Percentiles rank a stretch among this genome's conserved stretches.
These are phyloP conservation scores for Planococcus citri DNA, from an alignment of 1,140 invertebrate genomes.

Conservation along the genomic window DNA sequence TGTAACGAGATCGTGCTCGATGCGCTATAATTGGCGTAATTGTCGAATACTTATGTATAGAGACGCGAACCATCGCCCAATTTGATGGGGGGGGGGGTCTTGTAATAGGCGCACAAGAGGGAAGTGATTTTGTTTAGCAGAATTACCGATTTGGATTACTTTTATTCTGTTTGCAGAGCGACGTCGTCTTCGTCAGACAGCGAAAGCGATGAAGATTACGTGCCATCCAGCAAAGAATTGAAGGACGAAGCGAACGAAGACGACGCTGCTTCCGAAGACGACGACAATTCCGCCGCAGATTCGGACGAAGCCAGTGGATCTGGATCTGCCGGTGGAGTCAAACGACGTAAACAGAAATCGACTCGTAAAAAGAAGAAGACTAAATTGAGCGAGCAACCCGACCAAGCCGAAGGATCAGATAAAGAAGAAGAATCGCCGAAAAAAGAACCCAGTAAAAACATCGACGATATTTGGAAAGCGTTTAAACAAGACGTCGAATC, in stretches of 20 bases:
- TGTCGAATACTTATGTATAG: too few relatives aligned
- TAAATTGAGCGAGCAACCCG: background rate
- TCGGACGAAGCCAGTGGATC: background rate
- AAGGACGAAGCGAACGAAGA: background rate
- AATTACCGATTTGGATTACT: background rate
- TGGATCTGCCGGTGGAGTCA: background rate
- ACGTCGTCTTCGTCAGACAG: background rate
- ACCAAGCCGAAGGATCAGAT: too few relatives aligned
- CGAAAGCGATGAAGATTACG: constrained; percentile 14
- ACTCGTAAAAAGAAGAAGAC: background rate
- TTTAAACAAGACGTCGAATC: background rate
- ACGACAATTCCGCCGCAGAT: too few relatives aligned
- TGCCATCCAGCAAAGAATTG: constrained; percentile 9
- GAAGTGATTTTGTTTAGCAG: background rate
- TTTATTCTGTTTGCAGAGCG: constrained; percentile 5
- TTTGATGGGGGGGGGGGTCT: too few relatives aligned
- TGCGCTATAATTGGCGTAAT: too few relatives aligned
- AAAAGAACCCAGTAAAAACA: background rate
- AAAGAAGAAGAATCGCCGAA: background rate
- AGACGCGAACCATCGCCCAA: too few relatives aligned
- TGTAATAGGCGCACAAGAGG: too few relatives aligned
- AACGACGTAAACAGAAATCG: background rate
- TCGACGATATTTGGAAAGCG: constrained; percentile 3
- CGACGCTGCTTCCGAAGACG: background rate
- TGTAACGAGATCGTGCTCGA: too few relatives aligned